Percentiles rank a stretch among this genome's conserved stretches.
phyloP scores from a whole-genome alignment of 2,888 invertebrate genomes.

The Heliconius cydno region DNA sequence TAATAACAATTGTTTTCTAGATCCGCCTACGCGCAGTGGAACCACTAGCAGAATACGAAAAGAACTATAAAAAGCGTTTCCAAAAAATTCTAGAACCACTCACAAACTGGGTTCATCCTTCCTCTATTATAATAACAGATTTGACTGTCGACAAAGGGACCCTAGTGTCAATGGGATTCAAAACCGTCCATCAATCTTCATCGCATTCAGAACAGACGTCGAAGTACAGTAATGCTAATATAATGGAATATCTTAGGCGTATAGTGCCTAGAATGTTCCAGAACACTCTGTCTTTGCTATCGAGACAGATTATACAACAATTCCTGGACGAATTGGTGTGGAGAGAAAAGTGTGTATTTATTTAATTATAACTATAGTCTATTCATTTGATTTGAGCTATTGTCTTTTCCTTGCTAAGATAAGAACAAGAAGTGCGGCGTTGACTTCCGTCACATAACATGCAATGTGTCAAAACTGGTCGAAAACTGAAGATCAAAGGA shows the following conservation, averaged over 20 bases:
- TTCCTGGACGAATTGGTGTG: conserved; percentile 95
- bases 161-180: conserved; percentile 90
- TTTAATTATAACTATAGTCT: not conserved
- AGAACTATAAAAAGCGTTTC: conserved; percentile 91
- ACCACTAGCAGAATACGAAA: conserved; percentile 90
- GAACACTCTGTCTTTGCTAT: conserved; percentile 91
- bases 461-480: too few relatives aligned
- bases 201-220: conserved; percentile 73
- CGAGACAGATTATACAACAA: conserved; percentile 94
- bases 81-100: conserved; percentile 92
- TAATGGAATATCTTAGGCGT: conserved; percentile 93
- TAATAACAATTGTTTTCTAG: conserved; percentile 53
- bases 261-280: conserved; percentile 96
- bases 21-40: conserved; percentile 92
- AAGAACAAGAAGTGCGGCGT: too few relatives aligned
- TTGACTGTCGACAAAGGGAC: conserved; percentile 92
- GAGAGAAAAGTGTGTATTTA: conserved; percentile 85
- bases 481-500: too few relatives aligned
- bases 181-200: conserved; percentile 87
- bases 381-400: too few relatives aligned
- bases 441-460: too few relatives aligned
- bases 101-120: conserved; percentile 89
- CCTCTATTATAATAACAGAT: conserved; percentile 91
- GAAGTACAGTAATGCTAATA: conserved; percentile 87
- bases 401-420: too few relatives aligned